A percentile compares a stretch with the other conserved stretches of the same genome.
Evolutionary conservation across 92 coral and sea anemone species (phyloP).

Genomic region (Desmophyllum pertusum): DNA sequence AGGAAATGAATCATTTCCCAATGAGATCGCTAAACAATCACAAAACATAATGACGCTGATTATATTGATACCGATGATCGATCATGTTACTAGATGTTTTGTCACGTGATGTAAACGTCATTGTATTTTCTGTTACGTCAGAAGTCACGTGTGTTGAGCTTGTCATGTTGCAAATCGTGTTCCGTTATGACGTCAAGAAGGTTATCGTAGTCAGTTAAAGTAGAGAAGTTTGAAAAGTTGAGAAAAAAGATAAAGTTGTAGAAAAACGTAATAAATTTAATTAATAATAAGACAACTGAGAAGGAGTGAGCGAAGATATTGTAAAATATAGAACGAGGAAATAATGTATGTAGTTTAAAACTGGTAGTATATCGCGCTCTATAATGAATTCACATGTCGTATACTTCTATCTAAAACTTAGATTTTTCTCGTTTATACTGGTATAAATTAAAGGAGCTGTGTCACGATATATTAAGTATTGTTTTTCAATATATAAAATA

Average conservation of each 20-base stretch:
- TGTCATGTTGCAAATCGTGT: slow-evolving; percentile 44
- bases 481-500: no score
- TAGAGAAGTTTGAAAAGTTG: not conserved
- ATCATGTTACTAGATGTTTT: not conserved
- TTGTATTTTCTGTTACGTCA: not conserved
- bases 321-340: not conserved
- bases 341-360: no score
- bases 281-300: no score
- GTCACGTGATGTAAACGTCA: not conserved
- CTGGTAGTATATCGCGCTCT: not conserved
- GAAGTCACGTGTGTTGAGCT: not conserved
- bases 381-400: no score
- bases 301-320: not conserved
- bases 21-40: no score
- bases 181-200: slow-evolving; percentile 32
- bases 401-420: no score
- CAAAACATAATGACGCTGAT: no score
- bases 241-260: not conserved
- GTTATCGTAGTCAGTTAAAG: not conserved
- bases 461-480: no score
- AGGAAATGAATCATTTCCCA: no score
- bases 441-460: no score
- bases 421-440: no score
- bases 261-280: not conserved
- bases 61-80: no score